phyloP scores from a whole-genome alignment of 2,797 vertebrate species.

The Rhinatrema bivittatum region DNA sequence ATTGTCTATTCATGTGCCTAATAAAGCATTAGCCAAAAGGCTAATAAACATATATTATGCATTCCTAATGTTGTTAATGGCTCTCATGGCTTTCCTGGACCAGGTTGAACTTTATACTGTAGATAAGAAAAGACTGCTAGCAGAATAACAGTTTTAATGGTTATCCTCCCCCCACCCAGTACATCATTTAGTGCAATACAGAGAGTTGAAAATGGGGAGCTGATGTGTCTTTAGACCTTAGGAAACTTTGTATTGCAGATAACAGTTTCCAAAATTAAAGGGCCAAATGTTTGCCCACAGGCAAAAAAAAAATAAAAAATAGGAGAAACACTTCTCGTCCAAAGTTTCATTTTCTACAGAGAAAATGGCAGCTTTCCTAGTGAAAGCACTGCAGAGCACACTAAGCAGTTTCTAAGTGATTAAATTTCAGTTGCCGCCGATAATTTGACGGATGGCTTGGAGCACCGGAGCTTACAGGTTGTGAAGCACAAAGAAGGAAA shows the following conservation, averaged over 20 bases:
- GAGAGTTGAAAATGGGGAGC: neutral
- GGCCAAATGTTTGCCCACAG: neutral
- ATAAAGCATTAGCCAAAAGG: no score
- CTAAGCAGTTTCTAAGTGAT: slow-evolving; percentile 3
- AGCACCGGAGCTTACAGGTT: slow-evolving; percentile 6
- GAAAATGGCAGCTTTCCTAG: neutral
- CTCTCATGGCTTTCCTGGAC: no score
- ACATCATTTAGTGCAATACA: no score
- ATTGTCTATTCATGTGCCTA: no score
- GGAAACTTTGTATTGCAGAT: neutral
- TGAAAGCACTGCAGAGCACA: neutral
- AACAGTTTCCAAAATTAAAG: neutral
- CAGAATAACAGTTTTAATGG: neutral
- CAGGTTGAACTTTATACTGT: no score
- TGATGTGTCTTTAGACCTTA: neutral
- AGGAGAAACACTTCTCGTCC: neutral
- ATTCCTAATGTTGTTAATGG: no score
- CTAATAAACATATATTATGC: no score
- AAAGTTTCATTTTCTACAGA: neutral
- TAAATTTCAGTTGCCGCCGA: slow-evolving; percentile 1
- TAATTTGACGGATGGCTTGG: slow-evolving; percentile 11
- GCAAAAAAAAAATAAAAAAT: no score
- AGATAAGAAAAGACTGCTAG: no score
- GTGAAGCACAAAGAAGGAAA: slow-evolving; percentile 16
- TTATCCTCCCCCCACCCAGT: no score